Base-by-base conservation (phyloP, 2,888 invertebrate species). In the Alviniconcha strummeri region DNA sequence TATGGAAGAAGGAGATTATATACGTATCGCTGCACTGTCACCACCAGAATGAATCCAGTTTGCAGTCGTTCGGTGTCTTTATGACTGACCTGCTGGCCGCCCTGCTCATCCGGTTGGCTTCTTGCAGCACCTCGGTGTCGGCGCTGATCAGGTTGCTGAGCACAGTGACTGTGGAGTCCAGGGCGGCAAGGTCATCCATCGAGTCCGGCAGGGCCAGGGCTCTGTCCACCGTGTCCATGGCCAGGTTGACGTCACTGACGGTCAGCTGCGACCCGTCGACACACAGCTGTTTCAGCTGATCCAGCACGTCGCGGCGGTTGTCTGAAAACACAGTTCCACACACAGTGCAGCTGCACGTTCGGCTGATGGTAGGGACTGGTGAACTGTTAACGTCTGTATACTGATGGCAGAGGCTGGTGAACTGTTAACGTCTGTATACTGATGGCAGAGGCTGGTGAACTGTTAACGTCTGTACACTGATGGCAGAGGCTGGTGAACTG, bases 91-190 rank as follows among this genome's bases (percentile, higher is more conserved):
- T 78, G 52, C 56, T 78, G 5, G 83, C 71, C 15, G 77, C 17
- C 9, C n/a, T 36, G 13, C 52, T 8, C n/a, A 36, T 60, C 71
- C 52, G 4, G 71, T 83, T 56, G 5, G 78, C 55, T 2, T 54
- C 72, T 8, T 79, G 8, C 71, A 67, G 19, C 54, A 71, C 78
- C 8, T 5, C 9, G 36, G 56, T 13, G 4, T 83, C 78, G 13
- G 36, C 78, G 71, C 69, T 72, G 71, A 79, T 8, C 13, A 83
- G 79, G 17, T 77, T 57, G 72, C 79, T 83, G 17, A 83, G 78
- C 15, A 69, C 17, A 36, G 19, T 56, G 56, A 79, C 71, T 6
- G 54, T 52, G 56, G n/a, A n/a, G n/a, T 71, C 1, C 17, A 72
- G 8, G 69, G 71, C 78, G 11, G 9, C n/a, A 5, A 9, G 0